Conservation (phyloP, 2,797 vertebrate genomes). For the Sebastes diploproa region DNA sequence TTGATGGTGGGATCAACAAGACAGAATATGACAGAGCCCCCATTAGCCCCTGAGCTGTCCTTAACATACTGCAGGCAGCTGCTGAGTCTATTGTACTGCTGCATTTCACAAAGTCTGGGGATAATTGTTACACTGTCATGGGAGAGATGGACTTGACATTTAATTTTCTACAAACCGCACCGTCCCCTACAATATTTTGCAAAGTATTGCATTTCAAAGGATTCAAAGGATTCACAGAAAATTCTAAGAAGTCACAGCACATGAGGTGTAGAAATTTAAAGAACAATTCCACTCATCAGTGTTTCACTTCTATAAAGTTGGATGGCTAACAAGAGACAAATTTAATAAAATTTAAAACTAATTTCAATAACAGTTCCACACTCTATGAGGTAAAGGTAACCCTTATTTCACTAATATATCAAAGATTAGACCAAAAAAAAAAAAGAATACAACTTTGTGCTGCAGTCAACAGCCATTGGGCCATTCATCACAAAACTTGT, state of each 20-base stretch:
- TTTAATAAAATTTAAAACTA: no score
- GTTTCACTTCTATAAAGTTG: background rate
- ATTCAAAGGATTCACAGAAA: background rate
- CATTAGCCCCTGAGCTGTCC: background rate
- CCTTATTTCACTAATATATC: no score
- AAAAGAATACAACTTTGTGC: background rate
- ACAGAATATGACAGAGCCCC: background rate
- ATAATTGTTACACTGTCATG: background rate
- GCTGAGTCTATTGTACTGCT: background rate
- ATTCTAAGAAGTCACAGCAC: background rate
- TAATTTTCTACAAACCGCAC: background rate
- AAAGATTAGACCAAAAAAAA: no score
- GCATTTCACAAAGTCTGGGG: background rate
- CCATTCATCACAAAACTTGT: no score
- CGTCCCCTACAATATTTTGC: background rate
- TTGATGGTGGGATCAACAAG: slow-evolving; percentile 16
- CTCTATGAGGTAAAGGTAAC: no score
- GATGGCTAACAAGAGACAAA: background rate
- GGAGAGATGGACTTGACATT: background rate
- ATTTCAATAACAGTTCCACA: no score
- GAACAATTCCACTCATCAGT: background rate
- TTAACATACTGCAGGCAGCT: background rate
- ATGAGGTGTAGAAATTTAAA: background rate
- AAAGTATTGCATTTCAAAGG: background rate
- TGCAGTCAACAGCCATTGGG: background rate